phyloP scores from a whole-genome alignment of 2,888 invertebrate species.

The Drosophila planitibia region DNA sequence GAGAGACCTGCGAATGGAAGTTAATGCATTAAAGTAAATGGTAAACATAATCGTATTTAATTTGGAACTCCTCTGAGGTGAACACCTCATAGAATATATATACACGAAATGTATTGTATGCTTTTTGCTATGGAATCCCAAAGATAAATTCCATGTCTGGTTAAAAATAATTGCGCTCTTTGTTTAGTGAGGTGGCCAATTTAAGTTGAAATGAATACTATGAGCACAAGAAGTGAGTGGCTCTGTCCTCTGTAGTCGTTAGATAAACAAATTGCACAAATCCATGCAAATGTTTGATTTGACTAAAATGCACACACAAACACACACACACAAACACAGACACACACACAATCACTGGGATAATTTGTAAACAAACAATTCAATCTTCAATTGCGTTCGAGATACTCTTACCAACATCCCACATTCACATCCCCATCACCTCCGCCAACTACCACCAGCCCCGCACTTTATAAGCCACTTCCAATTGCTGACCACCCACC shows the following conservation, averaged over 20 bases:
- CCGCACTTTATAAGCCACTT: constrained; percentile 13
- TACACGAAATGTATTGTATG: not conserved
- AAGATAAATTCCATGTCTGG: not conserved
- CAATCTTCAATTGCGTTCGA: constrained; percentile 2
- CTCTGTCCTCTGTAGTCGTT: constrained; percentile 20
- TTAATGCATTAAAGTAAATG: not conserved
- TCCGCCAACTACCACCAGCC: not conserved
- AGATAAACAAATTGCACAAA: constrained; percentile 45
- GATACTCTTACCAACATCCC: not conserved
- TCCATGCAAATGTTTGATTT: constrained; percentile 18
- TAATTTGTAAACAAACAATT: constrained; percentile 11
- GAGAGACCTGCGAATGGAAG: not conserved
- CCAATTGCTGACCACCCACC: constrained; percentile 26
- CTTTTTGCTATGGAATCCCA: not conserved
- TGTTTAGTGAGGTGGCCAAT: not conserved
- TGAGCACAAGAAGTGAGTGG: not conserved
- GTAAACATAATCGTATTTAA: not conserved
- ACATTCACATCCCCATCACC: too few relatives aligned
- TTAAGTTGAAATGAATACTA: not conserved
- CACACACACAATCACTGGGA: not conserved
- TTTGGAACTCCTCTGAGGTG: not conserved
- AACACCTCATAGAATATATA: not conserved
- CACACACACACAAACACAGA: not conserved
- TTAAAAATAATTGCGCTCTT: not conserved
- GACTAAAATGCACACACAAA: not conserved